Percentiles rank a stretch among this genome's conserved stretches.
These are phyloP conservation scores for Trachymyrmex cornetzi DNA, from an alignment of 1,140 invertebrate species.

Conservation along the genomic window DNA sequence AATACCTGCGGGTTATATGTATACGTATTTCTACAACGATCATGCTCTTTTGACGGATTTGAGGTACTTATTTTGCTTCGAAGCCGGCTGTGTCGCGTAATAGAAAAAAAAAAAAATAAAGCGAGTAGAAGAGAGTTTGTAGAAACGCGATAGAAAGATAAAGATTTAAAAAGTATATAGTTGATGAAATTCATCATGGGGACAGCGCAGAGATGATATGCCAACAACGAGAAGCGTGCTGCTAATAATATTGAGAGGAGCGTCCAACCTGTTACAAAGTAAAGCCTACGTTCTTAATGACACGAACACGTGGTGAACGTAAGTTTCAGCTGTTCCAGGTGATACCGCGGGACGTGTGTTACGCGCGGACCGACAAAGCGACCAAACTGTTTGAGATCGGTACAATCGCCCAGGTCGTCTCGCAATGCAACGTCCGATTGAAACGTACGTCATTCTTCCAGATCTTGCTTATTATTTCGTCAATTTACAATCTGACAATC, in stretches of 20 bases:
- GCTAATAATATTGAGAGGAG: slow-evolving; percentile 35
- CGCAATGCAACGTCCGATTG: background rate
- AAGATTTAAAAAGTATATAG: background rate
- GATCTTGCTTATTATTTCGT: slow-evolving; percentile 16
- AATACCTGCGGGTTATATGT: background rate
- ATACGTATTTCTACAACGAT: background rate
- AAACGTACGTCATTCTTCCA: background rate
- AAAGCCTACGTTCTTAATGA: slow-evolving; percentile 47
- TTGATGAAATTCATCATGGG: background rate
- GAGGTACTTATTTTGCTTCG: slow-evolving; percentile 4
- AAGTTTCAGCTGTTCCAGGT: slow-evolving; percentile 72
- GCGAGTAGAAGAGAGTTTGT: background rate
- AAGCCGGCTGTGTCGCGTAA: background rate
- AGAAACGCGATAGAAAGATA: background rate
- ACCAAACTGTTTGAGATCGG: slow-evolving; percentile 36
- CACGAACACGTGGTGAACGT: slow-evolving; percentile 63
- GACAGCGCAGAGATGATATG: background rate
- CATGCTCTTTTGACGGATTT: background rate
- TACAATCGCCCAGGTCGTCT: slow-evolving; percentile 10
- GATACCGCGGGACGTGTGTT: slow-evolving; percentile 40
- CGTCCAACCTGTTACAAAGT: slow-evolving; percentile 55
- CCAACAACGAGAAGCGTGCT: background rate
- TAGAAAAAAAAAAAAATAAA: background rate
- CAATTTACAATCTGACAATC: background rate
- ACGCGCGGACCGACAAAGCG: slow-evolving; percentile 38